phyloP scores from a whole-genome alignment of 2,113 vertebrate species.

The Aleadryas rufinucha region DNA sequence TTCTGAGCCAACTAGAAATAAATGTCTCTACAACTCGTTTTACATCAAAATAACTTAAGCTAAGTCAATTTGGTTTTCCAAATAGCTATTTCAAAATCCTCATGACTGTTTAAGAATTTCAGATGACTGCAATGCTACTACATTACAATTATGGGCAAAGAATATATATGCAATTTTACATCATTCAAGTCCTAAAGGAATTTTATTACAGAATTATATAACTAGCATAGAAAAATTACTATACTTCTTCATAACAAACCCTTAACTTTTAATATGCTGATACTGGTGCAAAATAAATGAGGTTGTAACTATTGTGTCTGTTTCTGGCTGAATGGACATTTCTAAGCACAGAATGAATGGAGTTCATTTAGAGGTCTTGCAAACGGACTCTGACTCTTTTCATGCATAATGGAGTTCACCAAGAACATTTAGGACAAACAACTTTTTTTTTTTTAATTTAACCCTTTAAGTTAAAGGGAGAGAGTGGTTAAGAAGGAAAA shows the following conservation, averaged over 20 bases:
- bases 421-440: constrained; percentile 76
- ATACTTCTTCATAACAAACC: constrained; percentile 45
- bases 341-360: constrained; percentile 88
- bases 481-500: not conserved
- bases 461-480: not conserved
- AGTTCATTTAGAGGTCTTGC: constrained; percentile 83
- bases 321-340: constrained; percentile 74
- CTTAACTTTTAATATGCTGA: constrained; percentile 57
- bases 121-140: not conserved
- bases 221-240: constrained; percentile 38
- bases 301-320: constrained; percentile 72
- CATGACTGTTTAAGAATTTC: not conserved
- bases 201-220: constrained; percentile 53
- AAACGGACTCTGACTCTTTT: constrained; percentile 77
- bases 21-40: not conserved
- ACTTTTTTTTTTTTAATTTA: constrained; percentile 23
- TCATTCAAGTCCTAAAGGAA: not conserved
- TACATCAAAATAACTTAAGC: not conserved
- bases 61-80: not conserved
- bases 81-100: not conserved
- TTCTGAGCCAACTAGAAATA: not conserved
- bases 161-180: not conserved
- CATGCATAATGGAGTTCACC: constrained; percentile 77
- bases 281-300: constrained; percentile 67
- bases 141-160: not conserved